These are phyloP conservation scores for Misgurnus mizolepis DNA, from an alignment of 2,113 vertebrate genomes.

Conservation along the genomic window DNA sequence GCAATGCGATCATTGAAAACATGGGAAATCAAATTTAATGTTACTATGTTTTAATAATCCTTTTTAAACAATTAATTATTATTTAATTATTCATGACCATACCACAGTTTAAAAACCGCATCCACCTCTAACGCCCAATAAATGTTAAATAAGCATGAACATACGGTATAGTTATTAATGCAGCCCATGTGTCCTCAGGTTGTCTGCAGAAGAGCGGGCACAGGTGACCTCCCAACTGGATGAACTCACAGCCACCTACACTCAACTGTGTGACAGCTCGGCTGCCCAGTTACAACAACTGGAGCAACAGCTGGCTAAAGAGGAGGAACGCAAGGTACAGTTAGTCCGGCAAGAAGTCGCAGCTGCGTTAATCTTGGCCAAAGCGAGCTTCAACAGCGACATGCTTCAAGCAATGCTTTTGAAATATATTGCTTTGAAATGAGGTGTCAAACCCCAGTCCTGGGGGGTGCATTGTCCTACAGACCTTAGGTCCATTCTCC, in stretches of 20 bases:
- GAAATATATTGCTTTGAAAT: constrained; percentile 38
- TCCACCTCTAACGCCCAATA: neutral
- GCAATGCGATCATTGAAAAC: too few species aligned
- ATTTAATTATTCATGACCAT: too few species aligned
- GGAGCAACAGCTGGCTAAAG: constrained; percentile 86
- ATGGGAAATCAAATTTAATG: too few species aligned
- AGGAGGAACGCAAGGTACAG: constrained; percentile 92
- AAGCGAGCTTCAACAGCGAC: constrained; percentile 20
- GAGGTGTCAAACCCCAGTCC: too few species aligned
- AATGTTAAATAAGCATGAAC: neutral
- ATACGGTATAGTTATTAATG: constrained; percentile 7
- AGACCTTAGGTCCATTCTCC: too few species aligned
- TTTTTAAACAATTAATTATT: too few species aligned
- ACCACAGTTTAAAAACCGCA: neutral
- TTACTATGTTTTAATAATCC: too few species aligned
- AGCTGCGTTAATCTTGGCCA: neutral
- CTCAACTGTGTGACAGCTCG: constrained; percentile 82
- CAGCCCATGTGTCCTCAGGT: constrained; percentile 65
- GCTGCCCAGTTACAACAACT: constrained; percentile 88
- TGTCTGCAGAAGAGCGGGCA: constrained; percentile 84
- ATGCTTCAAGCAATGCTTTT: constrained; percentile 43
- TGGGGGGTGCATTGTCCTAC: too few species aligned
- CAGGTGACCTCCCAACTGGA: constrained; percentile 82
- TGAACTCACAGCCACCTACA: constrained; percentile 83
- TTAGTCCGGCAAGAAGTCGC: constrained; percentile 2